Conservation (phyloP, 2,797 vertebrate genomes). For the Falco columbarius region DNA sequence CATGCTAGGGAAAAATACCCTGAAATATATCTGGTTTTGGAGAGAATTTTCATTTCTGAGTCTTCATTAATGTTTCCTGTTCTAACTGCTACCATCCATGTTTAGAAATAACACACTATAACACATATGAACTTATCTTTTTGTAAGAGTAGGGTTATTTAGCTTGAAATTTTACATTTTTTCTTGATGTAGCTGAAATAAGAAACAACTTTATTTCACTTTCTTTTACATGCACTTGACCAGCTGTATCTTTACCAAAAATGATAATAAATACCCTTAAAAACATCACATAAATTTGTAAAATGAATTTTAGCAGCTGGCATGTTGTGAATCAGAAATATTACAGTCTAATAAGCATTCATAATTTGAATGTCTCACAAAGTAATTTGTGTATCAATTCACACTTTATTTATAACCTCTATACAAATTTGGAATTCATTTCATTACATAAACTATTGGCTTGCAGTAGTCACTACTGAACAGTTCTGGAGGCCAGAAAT, state of each 20-base stretch:
- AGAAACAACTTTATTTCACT: background rate
- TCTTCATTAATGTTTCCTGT: background rate
- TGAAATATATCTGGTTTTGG: background rate
- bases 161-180: background rate
- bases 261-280: background rate
- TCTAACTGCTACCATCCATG: fast-evolving
- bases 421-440: background rate
- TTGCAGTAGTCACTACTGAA: background rate
- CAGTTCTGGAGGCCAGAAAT: background rate
- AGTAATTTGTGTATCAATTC: background rate
- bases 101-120: background rate
- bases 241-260: background rate
- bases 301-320: background rate
- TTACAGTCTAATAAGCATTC: background rate
- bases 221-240: background rate
- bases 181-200: background rate
- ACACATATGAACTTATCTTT: background rate
- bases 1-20: background rate
- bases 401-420: background rate
- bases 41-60: background rate
- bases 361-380: background rate
- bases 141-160: background rate
- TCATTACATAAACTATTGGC: background rate
- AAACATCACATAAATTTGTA: background rate
- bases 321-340: background rate